Conservation (phyloP, 53 echinoderm and acorn worm species). For the Zoroaster sp. region DNA sequence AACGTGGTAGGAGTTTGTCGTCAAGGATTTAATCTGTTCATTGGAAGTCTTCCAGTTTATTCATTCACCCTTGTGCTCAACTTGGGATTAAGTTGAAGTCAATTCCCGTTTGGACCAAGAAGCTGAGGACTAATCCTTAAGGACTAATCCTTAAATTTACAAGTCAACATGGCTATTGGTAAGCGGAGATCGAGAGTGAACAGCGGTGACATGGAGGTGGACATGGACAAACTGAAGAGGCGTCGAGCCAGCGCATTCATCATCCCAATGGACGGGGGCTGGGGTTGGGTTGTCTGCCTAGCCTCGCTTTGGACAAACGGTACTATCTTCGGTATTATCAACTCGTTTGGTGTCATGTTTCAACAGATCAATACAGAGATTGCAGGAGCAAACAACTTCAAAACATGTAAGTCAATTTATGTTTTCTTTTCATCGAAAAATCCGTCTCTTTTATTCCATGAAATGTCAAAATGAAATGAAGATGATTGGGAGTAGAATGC, state of each 20-base stretch:
- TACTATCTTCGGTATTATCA: constrained; percentile 85
- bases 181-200: neutral
- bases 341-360: constrained; percentile 88
- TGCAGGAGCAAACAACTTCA: constrained; percentile 78
- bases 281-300: constrained; percentile 91
- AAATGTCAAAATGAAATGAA: too few relatives aligned
- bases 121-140: too few relatives aligned
- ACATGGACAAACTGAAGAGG: constrained; percentile 36
- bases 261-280: constrained; percentile 76
- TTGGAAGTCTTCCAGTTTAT: too few relatives aligned
- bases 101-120: too few relatives aligned
- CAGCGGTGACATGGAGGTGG: constrained; percentile 21
- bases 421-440: neutral
- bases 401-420: constrained; percentile 66
- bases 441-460: too few relatives aligned
- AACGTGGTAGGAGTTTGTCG: too few relatives aligned
- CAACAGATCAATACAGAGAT: constrained; percentile 70
- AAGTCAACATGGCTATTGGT: neutral
- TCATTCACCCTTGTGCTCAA: too few relatives aligned
- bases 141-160: too few relatives aligned
- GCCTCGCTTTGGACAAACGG: constrained; percentile 96
- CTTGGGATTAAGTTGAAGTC: too few relatives aligned
- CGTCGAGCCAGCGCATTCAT: constrained; percentile 54
- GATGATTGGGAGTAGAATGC: too few relatives aligned
- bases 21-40: too few relatives aligned